Conservation (phyloP, 2,113 vertebrate genomes). For the Bubo scandiacus region DNA sequence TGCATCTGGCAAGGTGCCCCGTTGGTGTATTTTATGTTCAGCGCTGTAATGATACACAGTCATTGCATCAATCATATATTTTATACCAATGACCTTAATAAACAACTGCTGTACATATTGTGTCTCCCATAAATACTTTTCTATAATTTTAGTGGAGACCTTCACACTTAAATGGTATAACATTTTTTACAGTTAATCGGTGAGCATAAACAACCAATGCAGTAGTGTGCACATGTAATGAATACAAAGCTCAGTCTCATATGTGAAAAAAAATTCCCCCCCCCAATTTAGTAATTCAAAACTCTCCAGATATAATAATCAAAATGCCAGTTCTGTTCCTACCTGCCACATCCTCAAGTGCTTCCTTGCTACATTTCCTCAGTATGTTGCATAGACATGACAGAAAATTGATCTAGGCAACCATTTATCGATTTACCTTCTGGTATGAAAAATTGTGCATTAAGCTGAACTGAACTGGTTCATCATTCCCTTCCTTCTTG, state of each 20-base stretch:
- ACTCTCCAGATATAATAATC: conserved; percentile 48
- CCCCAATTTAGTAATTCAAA: conserved; percentile 27
- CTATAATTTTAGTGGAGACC: conserved; percentile 48
- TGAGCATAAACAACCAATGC: conserved; percentile 11
- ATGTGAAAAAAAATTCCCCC: neutral
- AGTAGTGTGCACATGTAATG: neutral
- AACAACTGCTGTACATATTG: conserved; percentile 46
- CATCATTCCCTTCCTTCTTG: neutral
- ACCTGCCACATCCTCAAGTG: conserved; percentile 37
- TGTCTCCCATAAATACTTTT: conserved; percentile 45
- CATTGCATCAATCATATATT: conserved; percentile 30
- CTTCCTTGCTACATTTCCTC: conserved; percentile 65
- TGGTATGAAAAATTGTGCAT: conserved; percentile 64
- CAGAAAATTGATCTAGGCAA: conserved; percentile 71
- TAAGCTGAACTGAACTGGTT: conserved; percentile 58
- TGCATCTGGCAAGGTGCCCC: neutral
- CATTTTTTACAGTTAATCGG: conserved; percentile 55
- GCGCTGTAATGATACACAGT: neutral
- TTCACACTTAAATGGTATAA: conserved; percentile 49
- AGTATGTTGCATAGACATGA: conserved; percentile 66
- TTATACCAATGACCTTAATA: conserved; percentile 57
- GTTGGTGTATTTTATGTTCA: neutral
- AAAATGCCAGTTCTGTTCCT: conserved; percentile 52
- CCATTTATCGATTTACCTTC: conserved; percentile 65
- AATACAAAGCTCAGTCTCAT: neutral